Percentiles rank a stretch among this genome's conserved stretches.
phyloP scores from a whole-genome alignment of 2,113 vertebrate species.

The Tringa solitaria region DNA sequence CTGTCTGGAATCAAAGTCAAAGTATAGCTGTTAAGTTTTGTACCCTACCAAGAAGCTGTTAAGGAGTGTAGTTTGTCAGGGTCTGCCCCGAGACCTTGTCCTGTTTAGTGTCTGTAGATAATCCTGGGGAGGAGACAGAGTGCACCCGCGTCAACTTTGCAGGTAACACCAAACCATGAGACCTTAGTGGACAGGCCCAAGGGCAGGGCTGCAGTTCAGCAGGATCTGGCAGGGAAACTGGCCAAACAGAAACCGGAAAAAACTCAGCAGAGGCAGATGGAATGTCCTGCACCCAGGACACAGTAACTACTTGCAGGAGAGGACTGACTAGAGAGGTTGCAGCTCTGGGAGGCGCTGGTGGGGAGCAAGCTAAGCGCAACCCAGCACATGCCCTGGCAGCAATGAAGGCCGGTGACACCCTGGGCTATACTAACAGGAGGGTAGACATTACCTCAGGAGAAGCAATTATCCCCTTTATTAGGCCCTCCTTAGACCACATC shows the following conservation, averaged over 20 bases:
- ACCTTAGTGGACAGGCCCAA: not conserved
- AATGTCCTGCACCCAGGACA: not conserved
- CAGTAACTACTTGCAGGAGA: not conserved
- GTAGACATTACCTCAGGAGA: not conserved
- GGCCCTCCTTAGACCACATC: not conserved
- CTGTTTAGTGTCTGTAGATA: not conserved
- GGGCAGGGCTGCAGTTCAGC: not conserved
- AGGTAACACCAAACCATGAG: not conserved
- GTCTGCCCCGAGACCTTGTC: not conserved
- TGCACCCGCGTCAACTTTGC: not conserved
- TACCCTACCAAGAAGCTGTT: not conserved
- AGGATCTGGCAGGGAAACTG: not conserved
- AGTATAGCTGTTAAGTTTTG: not conserved
- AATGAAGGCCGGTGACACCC: not conserved
- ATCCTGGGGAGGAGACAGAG: not conserved
- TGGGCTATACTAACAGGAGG: not conserved
- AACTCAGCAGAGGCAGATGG: not conserved
- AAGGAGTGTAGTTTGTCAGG: fast-evolving
- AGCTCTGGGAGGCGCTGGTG: not conserved
- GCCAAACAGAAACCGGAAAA: not conserved
- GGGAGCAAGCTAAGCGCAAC: not conserved
- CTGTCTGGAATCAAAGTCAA: not conserved
- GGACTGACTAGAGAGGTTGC: not conserved
- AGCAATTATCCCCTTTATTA: not conserved
- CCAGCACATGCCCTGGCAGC: not conserved